Conservation (phyloP, 2,113 vertebrate species). For the Bos indicus region DNA sequence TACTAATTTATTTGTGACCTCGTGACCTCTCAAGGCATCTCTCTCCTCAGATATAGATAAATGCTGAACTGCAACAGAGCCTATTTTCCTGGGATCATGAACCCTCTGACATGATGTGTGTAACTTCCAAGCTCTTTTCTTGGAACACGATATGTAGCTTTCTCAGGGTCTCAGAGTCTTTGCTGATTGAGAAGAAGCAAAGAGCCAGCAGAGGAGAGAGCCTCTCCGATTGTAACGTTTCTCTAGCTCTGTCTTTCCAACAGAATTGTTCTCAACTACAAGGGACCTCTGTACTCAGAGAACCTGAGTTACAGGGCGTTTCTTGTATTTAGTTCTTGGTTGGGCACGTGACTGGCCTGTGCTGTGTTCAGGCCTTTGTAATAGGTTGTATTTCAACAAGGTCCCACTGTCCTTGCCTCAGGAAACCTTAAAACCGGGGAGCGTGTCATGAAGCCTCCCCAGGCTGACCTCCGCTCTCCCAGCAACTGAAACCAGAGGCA, state of each 20-base stretch:
- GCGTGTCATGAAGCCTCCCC: neutral
- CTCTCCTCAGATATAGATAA: neutral
- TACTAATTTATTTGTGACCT: neutral
- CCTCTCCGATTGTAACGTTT: neutral
- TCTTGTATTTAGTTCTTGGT: constrained; percentile 7
- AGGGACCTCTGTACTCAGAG: constrained; percentile 32
- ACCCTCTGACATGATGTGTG: neutral
- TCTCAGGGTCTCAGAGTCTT: neutral
- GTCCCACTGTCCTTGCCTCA: neutral
- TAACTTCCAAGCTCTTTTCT: neutral
- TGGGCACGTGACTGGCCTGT: neutral
- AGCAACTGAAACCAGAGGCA: neutral
- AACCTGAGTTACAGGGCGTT: constrained; percentile 1
- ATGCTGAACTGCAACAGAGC: neutral
- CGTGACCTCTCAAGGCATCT: neutral
- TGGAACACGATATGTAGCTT: neutral
- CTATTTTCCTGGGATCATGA: neutral
- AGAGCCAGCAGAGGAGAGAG: neutral
- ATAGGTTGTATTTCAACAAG: neutral
- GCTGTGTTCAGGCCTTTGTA: neutral
- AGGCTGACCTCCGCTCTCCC: neutral
- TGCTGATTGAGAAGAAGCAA: constrained; percentile 6
- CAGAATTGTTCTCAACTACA: constrained; percentile 19
- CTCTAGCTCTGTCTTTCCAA: neutral
- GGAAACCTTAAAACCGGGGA: neutral